Percentiles rank a stretch among this genome's conserved stretches.
phyloP scores from a whole-genome alignment of 2,797 vertebrate genomes.

The Anguilla obscura region DNA sequence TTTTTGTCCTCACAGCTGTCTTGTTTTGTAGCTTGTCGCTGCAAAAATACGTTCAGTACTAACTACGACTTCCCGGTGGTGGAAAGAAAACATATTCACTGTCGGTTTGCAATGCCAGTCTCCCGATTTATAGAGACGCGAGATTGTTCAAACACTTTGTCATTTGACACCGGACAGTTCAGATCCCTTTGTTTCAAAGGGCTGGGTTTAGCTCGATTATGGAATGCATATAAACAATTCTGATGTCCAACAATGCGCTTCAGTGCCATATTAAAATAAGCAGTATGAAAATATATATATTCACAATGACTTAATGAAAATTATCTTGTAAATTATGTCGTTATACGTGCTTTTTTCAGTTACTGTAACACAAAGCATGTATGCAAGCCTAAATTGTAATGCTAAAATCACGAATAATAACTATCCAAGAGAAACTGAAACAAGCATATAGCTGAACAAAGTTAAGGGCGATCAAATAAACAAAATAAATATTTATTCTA shows the following conservation, averaged over 20 bases:
- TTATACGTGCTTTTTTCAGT: background rate
- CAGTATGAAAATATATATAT: background rate
- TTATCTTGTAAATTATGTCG: background rate
- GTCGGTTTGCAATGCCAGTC: background rate
- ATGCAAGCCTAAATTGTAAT: background rate
- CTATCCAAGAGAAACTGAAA: background rate
- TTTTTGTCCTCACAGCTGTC: background rate
- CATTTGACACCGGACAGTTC: background rate
- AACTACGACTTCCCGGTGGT: background rate
- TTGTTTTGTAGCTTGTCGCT: background rate
- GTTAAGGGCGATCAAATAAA: background rate
- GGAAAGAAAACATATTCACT: background rate
- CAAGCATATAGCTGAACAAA: background rate
- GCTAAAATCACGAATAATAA: background rate
- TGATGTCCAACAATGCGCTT: background rate
- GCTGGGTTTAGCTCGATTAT: background rate
- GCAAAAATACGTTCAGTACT: background rate
- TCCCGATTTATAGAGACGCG: conserved; percentile 6
- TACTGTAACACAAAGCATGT: background rate
- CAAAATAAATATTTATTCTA: background rate
- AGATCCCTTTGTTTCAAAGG: background rate
- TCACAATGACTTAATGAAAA: background rate
- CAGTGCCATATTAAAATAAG: background rate
- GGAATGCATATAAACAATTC: background rate
- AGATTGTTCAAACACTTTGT: background rate